phyloP scores from a whole-genome alignment of 1,140 invertebrate genomes.

The Neodiprion lecontei region DNA sequence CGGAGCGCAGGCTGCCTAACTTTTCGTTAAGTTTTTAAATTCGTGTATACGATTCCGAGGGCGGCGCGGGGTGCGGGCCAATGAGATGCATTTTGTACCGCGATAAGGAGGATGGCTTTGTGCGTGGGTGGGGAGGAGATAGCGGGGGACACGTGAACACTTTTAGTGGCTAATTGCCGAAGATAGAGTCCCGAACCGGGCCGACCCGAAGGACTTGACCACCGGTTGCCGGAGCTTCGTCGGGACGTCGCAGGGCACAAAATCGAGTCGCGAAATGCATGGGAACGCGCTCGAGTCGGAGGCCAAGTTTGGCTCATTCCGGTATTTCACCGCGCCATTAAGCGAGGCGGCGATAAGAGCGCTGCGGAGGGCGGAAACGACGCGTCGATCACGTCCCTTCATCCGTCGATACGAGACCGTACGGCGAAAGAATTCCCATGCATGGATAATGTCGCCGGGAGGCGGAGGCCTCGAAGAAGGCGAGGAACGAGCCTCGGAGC shows the following conservation, averaged over 20 bases:
- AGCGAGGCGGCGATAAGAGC: not conserved
- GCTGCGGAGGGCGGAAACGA: not conserved
- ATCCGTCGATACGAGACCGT: no score
- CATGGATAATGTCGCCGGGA: constrained; percentile 27
- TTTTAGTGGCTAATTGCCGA: constrained; percentile 56
- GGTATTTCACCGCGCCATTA: constrained; percentile 1
- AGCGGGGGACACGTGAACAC: constrained; percentile 52
- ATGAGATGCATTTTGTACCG: constrained; percentile 52
- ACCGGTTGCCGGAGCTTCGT: not conserved
- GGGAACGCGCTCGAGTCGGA: constrained; percentile 35
- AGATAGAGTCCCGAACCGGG: constrained; percentile 36
- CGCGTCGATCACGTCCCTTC: no score
- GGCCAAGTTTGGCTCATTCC: not conserved
- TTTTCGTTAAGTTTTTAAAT: constrained; percentile 11
- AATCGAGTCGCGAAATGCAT: constrained; percentile 45
- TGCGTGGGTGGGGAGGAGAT: constrained; percentile 42
- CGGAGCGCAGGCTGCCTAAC: not conserved
- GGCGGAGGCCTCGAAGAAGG: constrained; percentile 42
- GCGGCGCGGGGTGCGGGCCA: constrained; percentile 39
- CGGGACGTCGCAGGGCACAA: constrained; percentile 11
- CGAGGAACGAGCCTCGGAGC: constrained; percentile 27
- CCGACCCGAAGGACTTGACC: not conserved
- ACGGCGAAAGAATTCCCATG: not conserved
- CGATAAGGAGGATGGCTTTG: constrained; percentile 37
- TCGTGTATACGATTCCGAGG: constrained; percentile 28